These are phyloP conservation scores for Mormyrus hasselquistii DNA, from an alignment of 2,797 vertebrate species.

Conservation along the genomic window DNA sequence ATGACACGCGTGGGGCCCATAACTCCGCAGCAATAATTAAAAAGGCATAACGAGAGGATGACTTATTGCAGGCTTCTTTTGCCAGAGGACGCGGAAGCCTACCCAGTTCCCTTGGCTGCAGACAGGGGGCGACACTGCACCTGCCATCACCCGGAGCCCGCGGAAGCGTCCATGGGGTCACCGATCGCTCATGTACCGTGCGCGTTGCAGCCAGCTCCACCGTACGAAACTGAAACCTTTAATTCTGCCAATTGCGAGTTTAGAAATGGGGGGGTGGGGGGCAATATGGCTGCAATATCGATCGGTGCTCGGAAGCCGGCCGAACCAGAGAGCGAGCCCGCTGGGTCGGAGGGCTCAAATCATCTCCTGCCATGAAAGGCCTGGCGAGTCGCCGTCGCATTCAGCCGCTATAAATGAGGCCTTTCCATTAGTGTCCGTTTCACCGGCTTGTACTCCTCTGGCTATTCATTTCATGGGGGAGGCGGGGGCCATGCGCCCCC, in stretches of 20 bases:
- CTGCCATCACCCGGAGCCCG: not conserved
- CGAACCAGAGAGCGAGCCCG: slow-evolving; percentile 12
- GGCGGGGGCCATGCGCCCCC: slow-evolving; percentile 36
- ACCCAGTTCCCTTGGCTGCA: not conserved
- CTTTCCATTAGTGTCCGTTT: slow-evolving; percentile 37
- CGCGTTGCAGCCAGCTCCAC: not conserved
- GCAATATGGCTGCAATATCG: slow-evolving; percentile 23
- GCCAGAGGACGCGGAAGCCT: slow-evolving; percentile 1
- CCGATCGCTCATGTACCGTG: not conserved
- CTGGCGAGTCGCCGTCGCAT: slow-evolving; percentile 27
- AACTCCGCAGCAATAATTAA: slow-evolving; percentile 65
- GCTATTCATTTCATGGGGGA: slow-evolving; percentile 50
- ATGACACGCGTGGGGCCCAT: slow-evolving; percentile 60
- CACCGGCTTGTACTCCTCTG: slow-evolving; percentile 37
- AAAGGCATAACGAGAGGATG: slow-evolving; percentile 62
- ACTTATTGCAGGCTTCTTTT: slow-evolving; percentile 62
- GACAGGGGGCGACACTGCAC: not conserved
- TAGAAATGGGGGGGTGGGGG: not conserved
- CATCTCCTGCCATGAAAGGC: slow-evolving; percentile 25
- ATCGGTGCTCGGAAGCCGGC: slow-evolving; percentile 26
- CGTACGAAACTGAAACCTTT: slow-evolving; percentile 17
- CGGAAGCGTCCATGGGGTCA: not conserved
- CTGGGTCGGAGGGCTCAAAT: slow-evolving; percentile 29
- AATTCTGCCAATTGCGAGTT: slow-evolving; percentile 12
- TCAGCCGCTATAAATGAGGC: slow-evolving; percentile 29